Conservation (phyloP, 2,113 vertebrate genomes). For the Thymallus thymallus region DNA sequence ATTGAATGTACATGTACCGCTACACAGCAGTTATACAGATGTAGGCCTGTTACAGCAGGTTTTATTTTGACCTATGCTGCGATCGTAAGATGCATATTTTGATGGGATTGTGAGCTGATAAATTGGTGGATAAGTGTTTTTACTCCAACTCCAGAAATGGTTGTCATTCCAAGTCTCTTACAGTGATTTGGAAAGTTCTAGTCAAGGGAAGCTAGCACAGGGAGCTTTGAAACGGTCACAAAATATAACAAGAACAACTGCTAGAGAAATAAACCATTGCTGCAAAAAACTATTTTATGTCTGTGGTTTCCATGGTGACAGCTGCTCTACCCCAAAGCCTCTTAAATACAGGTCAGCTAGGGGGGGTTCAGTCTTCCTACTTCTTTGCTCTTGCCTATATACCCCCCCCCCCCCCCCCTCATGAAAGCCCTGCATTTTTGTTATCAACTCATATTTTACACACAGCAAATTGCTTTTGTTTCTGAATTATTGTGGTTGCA, state of each 20-base stretch:
- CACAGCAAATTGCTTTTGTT: not conserved
- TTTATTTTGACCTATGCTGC: too few species aligned
- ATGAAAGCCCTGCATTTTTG: too few species aligned
- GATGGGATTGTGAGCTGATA: too few species aligned
- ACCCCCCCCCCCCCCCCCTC: slow-evolving; percentile 14
- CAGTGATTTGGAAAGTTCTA: not conserved
- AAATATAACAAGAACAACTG: not conserved
- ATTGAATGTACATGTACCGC: too few species aligned
- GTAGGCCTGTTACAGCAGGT: too few species aligned
- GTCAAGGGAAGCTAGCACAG: not conserved
- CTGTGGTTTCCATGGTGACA: slow-evolving; percentile 39
- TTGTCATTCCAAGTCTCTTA: too few species aligned
- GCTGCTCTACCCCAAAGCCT: slow-evolving; percentile 10
- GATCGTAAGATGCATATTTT: too few species aligned
- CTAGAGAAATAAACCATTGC: not conserved
- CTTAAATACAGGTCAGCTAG: slow-evolving; percentile 18
- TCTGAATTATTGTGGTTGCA: not conserved
- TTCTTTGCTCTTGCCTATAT: slow-evolving; percentile 7
- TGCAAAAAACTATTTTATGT: slow-evolving; percentile 3
- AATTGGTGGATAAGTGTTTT: too few species aligned
- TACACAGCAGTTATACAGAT: too few species aligned
- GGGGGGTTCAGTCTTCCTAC: slow-evolving; percentile 29
- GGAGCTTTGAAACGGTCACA: not conserved
- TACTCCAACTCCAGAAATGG: not conserved
- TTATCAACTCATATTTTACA: not conserved